These are phyloP conservation scores for Cydia strobilella DNA, from an alignment of 1,140 invertebrate genomes.

Conservation along the genomic window DNA sequence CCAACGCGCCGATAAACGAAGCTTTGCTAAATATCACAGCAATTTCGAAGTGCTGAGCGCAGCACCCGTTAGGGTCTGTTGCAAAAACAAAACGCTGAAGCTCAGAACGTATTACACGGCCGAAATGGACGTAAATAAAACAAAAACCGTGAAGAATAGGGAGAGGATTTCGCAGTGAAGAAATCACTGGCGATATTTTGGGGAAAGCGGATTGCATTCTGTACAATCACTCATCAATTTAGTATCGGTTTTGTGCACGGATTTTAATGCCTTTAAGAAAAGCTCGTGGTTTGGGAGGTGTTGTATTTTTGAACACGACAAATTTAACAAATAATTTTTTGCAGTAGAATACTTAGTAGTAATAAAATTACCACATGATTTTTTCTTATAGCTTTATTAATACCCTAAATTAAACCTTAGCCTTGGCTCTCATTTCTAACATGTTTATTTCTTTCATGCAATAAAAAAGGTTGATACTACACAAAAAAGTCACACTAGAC, in stretches of 20 bases:
- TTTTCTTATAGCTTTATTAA: too few relatives aligned
- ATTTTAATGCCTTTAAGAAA: too few relatives aligned
- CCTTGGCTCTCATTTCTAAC: too few relatives aligned
- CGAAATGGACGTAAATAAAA: conserved; percentile 6
- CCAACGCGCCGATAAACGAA: background rate
- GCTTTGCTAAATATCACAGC: background rate
- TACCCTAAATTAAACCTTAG: too few relatives aligned
- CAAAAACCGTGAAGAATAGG: background rate
- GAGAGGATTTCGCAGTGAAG: background rate
- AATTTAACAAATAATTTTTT: too few relatives aligned
- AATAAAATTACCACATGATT: too few relatives aligned
- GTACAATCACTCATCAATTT: too few relatives aligned
- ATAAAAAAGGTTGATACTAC: background rate
- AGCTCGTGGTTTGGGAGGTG: too few relatives aligned
- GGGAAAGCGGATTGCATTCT: background rate
- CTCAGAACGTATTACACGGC: conserved; percentile 2
- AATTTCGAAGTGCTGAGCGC: background rate
- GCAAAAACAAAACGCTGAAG: background rate
- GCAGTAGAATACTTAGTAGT: too few relatives aligned
- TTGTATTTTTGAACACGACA: too few relatives aligned
- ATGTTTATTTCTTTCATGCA: background rate
- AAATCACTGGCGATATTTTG: conserved; percentile 5
- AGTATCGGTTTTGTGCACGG: too few relatives aligned
- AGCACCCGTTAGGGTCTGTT: background rate
- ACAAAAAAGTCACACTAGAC: too few relatives aligned